Base-by-base conservation (phyloP, 2,113 vertebrate species). In the Empidonax traillii region DNA sequence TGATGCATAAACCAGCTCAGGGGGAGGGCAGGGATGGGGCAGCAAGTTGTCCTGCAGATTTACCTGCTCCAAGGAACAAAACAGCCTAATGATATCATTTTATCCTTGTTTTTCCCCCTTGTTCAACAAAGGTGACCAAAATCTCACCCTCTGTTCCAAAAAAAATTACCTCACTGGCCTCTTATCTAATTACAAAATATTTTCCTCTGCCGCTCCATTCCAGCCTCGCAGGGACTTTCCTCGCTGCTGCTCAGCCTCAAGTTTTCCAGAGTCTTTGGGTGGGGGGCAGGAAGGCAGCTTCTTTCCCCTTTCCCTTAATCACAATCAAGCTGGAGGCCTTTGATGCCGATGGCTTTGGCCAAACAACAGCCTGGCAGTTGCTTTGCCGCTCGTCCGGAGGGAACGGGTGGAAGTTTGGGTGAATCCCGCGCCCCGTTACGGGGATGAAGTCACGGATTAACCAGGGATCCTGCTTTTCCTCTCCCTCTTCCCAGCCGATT, bases 161-260 rank as follows among this genome's bases (percentile, higher is more conserved):
- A 5, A 35, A 51, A 66, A 62, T 69, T 2, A 83, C 82, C 85
- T 85, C 94, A 91, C 66, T 14, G 43, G 39, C 68, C 68, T 72
- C 82, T 85, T 95, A 90, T 91, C 95, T 85, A 39, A 14, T 62
- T 59, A 76, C 55, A 77, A 90, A 94, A 86, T 78, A 90, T 78
- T 96, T 92, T 84, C 88, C 94, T 84, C 51, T 4, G 55, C 74
- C 0, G 21, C 35, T 90, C 90, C 49, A 18, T 59, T 94, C 47
- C 93, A 94, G 89, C 83, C 86, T 85, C 0, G 0, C 53, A 10
- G 85, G 87, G 93, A 62, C 82, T 76, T 88, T 76, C 93, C 87
- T 91, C 1, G 1, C 52, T 21, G 53, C 89, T 69, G 10, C 51
- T 71, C 73, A 41, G 53, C 66, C 37, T 80, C 85, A 13, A 33